Evolutionary conservation across 2,113 vertebrate genomes (phyloP).

Genomic region (Pygoscelis antarcticus): DNA sequence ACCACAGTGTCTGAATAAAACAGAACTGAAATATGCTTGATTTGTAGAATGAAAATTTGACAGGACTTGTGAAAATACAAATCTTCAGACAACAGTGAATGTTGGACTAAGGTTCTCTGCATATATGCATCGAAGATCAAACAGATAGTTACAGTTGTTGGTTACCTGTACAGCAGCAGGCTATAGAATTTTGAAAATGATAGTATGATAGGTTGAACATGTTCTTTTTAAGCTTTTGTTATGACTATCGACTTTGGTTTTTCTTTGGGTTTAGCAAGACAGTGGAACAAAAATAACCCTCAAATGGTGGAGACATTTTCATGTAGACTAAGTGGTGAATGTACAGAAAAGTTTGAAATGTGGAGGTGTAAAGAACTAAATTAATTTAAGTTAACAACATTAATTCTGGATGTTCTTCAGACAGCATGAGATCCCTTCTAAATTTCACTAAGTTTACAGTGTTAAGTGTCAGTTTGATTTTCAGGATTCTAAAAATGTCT

Average conservation of each 20-base stretch:
- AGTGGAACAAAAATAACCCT: neutral
- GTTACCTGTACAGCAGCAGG: neutral
- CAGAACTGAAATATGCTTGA: neutral
- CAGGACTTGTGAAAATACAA: neutral
- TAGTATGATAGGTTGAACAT: neutral
- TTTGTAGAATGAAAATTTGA: neutral
- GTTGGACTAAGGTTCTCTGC: neutral
- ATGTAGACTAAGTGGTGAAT: neutral
- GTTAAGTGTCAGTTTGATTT: neutral
- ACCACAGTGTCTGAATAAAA: neutral
- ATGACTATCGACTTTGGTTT: fast-evolving
- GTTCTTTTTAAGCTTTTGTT: neutral
- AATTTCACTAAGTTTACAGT: neutral
- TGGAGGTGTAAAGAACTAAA: neutral
- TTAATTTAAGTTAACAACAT: neutral
- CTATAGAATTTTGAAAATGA: neutral
- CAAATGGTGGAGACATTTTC: neutral
- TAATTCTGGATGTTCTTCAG: neutral
- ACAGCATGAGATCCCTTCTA: neutral
- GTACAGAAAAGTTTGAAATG: neutral
- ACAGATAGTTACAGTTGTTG: neutral
- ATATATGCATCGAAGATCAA: neutral
- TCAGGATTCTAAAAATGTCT: neutral
- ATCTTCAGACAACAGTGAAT: neutral
- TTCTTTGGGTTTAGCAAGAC: neutral